Percentiles rank a stretch among this genome's conserved stretches.
phyloP scores from a whole-genome alignment of 2,888 invertebrate species.

The Craniophora ligustri region DNA sequence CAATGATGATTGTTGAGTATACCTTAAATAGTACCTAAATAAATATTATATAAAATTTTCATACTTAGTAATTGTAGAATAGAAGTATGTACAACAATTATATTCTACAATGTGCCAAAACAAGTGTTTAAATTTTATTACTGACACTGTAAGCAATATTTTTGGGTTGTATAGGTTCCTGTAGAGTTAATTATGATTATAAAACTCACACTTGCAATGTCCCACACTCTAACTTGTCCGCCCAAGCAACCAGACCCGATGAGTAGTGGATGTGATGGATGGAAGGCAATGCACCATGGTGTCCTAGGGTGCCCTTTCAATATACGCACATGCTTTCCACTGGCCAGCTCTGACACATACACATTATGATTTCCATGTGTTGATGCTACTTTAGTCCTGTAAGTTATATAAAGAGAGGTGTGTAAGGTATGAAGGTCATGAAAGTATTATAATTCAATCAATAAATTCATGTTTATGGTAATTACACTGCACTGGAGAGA shows the following conservation, averaged over 20 bases:
- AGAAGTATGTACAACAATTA: no score
- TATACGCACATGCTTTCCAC: conserved; percentile 93
- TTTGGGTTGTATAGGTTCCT: no score
- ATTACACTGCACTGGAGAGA: no score
- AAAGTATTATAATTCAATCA: neutral
- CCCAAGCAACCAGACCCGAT: conserved; percentile 96
- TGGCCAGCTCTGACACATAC: conserved; percentile 94
- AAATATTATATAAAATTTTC: no score
- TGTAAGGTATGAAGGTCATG: no score
- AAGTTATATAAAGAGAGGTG: neutral
- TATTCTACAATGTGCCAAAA: no score
- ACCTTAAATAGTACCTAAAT: no score
- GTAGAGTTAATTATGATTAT: neutral
- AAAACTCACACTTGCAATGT: conserved; percentile 85
- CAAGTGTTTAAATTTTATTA: no score
- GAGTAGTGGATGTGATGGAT: conserved; percentile 94
- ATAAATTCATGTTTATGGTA: no score
- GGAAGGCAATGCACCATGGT: conserved; percentile 97
- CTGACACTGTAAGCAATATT: no score
- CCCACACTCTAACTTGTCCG: conserved; percentile 97
- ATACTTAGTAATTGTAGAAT: no score
- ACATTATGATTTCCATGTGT: conserved; percentile 97
- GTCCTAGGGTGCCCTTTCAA: conserved; percentile 95
- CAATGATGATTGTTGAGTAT: no score
- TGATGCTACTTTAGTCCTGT: conserved; percentile 94